Percentiles rank a stretch among this genome's conserved stretches.
Conservation (phyloP, 2,797 vertebrate species). For the Poeciliopsis paucimaculata region DNA sequence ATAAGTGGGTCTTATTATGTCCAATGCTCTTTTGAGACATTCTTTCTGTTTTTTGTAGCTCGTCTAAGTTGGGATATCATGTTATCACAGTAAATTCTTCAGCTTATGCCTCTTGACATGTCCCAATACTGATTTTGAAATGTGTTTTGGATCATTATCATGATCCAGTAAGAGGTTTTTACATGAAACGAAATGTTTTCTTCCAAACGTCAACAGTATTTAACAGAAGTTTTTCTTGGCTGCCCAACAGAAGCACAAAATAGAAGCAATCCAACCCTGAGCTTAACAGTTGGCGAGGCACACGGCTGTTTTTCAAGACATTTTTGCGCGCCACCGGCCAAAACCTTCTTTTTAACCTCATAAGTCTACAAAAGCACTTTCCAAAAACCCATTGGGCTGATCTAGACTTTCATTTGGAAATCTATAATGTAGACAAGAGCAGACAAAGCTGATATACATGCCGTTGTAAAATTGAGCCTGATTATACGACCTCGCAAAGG, state of each 20-base stretch:
- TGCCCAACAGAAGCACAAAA: neutral
- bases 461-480: neutral
- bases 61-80: neutral
- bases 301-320: neutral
- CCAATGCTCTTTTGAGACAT: neutral
- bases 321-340: neutral
- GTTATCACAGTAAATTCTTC: neutral
- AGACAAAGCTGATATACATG: constrained; percentile 1
- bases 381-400: neutral
- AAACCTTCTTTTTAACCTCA: neutral
- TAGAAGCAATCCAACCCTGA: neutral
- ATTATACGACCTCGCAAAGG: neutral
- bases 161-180: neutral
- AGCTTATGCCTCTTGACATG: constrained; percentile 1
- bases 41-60: neutral
- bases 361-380: neutral
- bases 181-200: neutral
- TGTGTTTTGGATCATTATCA: constrained; percentile 1
- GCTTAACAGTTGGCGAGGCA: neutral
- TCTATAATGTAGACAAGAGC: neutral
- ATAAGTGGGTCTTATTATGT: neutral
- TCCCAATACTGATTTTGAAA: neutral
- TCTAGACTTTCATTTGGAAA: constrained; percentile 10
- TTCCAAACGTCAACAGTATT: neutral
- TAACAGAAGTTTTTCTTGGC: constrained; percentile 8